A percentile compares a stretch with the other conserved stretches of the same genome.
These are phyloP conservation scores for Seira musarum DNA, from an alignment of 2,888 invertebrate genomes.

Conservation along the genomic window DNA sequence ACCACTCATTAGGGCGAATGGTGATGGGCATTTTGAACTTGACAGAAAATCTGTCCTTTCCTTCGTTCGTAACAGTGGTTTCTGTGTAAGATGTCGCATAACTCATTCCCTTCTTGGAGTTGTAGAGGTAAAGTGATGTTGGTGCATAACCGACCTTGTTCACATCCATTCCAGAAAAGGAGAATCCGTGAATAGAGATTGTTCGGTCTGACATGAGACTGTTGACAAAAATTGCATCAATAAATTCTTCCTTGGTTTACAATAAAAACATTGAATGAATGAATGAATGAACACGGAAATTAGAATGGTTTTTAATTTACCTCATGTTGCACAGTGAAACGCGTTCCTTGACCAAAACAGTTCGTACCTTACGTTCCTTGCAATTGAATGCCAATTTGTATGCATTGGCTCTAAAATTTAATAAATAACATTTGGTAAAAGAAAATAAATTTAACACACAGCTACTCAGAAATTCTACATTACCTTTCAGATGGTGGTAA, in stretches of 20 bases:
- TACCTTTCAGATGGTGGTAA: conserved; percentile 65
- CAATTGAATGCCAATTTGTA: conserved; percentile 59
- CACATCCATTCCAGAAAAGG: conserved; percentile 63
- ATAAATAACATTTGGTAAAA: no score
- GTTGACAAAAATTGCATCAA: conserved; percentile 16
- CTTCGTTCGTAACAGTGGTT: conserved; percentile 57
- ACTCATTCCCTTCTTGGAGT: conserved; percentile 64
- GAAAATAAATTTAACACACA: not conserved
- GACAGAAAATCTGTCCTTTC: conserved; percentile 63
- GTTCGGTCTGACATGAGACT: conserved; percentile 63
- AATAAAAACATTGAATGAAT: not conserved
- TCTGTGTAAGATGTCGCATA: conserved; percentile 63
- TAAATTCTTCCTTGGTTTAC: conserved; percentile 9
- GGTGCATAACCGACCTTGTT: conserved; percentile 64
- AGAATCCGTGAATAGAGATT: conserved; percentile 61
- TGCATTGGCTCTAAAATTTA: conserved; percentile 63
- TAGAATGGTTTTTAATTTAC: no score
- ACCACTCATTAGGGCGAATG: conserved; percentile 64
- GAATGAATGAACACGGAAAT: not conserved
- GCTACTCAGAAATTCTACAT: not conserved
- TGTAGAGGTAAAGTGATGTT: conserved; percentile 63
- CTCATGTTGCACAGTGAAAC: conserved; percentile 65
- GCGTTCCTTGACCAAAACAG: conserved; percentile 57
- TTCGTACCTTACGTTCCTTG: conserved; percentile 61
- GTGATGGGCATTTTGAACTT: conserved; percentile 65